Percentiles rank a stretch among this genome's conserved stretches.
Evolutionary conservation across 2,888 invertebrate genomes (phyloP).

Genomic region (Tortricodes alternella): DNA sequence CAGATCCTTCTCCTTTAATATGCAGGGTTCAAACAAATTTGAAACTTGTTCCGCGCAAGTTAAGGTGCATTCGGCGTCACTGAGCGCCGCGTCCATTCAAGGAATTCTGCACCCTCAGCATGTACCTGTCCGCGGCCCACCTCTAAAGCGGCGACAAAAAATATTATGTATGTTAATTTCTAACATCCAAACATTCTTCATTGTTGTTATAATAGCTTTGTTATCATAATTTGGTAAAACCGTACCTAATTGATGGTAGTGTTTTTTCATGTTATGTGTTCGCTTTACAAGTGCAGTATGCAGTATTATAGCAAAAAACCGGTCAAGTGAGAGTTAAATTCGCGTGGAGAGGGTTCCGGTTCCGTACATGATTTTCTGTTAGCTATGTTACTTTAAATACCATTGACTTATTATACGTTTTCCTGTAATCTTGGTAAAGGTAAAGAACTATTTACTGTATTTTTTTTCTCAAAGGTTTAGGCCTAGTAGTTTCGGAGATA

Average conservation of each 20-base stretch:
- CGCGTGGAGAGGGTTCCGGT: no score
- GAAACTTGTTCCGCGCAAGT: conserved; percentile 33
- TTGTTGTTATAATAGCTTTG: conserved; percentile 78
- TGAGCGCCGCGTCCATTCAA: conserved; percentile 61
- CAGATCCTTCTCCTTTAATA: conserved; percentile 41
- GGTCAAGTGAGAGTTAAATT: no score
- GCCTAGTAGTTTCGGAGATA: no score
- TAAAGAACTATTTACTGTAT: no score
- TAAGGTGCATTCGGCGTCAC: conserved; percentile 39
- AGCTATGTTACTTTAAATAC: no score
- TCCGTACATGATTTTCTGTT: no score
- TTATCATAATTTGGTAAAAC: conserved; percentile 76
- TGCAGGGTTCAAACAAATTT: conserved; percentile 37
- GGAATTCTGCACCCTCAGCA: conserved; percentile 81
- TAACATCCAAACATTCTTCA: conserved; percentile 77
- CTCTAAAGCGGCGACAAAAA: conserved; percentile 76
- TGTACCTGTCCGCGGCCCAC: conserved; percentile 80
- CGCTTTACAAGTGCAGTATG: conserved; percentile 6
- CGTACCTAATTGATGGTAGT: conserved; percentile 61
- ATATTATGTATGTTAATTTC: conserved; percentile 80
- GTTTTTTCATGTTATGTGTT: conserved; percentile 34
- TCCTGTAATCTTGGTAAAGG: no score
- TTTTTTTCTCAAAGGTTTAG: no score
- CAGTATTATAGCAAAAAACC: no score
- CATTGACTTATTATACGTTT: no score